Base-by-base conservation (phyloP, 2,797 vertebrate species). In the Natrix natrix region DNA sequence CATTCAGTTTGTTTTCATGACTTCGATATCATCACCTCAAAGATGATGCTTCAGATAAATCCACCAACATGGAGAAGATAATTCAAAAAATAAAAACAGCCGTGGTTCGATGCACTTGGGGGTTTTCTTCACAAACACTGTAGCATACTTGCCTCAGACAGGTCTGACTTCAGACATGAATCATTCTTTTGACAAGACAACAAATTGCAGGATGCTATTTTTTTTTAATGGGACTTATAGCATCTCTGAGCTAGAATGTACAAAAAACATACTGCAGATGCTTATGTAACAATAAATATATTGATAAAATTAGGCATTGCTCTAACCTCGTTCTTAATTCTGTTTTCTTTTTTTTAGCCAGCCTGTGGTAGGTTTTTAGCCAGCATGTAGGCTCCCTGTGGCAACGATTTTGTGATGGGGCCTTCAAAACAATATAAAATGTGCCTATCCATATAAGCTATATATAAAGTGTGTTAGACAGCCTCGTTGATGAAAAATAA, bases 41-140 rank as follows among this genome's bases (percentile, higher is more conserved):
- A 94, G 92, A 95, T 87, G 90, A 92, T 88, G 91, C 96, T 95
- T 63, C 91, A 94, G 95, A 95, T 95, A 96, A 96, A 95, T 89
- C 96, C 66, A 54, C 88, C 69, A 59, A 91, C 16, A 37, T 69
- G 5, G 78, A 88, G 2, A 66, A 24, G 43, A 5, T 32, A 1
- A 88, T 26, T 86, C 89, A 92, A 89, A 59, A 88, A 94, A 87
- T 88, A 16, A 56, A 0, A 0, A 20, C 83, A 91, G 94, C 91
- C 78, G 5, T 0, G 90, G 91, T 16, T 89, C 28, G 90, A 89
- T 87, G 89, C 90, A 61, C 37, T 95, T 93, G n/a, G 12, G 16
- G 63, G 0, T 5, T 55, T 52, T 66, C 63, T 20, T 54, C 48
- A 66, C 48, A 66, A 90, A 92, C 88, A 3, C 24, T 16, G 24